phyloP scores from a whole-genome alignment of 2,797 vertebrate genomes.

The Tokudaia tokunoshimensis region DNA sequence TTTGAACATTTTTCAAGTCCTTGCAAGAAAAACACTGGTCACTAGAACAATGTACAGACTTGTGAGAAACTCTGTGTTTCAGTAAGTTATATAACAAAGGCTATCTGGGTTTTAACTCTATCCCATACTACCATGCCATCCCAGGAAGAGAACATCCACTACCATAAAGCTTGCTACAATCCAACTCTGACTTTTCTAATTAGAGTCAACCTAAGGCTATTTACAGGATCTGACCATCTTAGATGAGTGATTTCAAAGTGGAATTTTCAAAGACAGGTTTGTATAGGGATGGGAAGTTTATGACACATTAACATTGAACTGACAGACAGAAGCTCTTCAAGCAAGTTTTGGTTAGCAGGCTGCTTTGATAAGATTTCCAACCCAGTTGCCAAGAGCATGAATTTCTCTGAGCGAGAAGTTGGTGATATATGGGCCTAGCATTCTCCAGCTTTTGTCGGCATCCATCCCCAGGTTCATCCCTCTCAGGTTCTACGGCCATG shows the following conservation, averaged over 20 bases:
- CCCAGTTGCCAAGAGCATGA: background rate
- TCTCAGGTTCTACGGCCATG: background rate
- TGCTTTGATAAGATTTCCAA: constrained; percentile 40
- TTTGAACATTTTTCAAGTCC: background rate
- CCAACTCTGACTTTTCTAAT: background rate
- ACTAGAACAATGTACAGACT: background rate
- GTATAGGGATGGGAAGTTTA: background rate
- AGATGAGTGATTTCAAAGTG: background rate
- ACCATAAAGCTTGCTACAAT: background rate
- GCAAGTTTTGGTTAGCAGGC: background rate
- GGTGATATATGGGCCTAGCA: background rate
- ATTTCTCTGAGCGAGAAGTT: background rate
- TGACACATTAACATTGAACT: background rate
- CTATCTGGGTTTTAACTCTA: background rate
- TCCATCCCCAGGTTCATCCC: background rate
- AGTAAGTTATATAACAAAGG: background rate
- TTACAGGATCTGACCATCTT: background rate
- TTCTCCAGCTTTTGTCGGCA: background rate
- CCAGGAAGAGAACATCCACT: background rate
- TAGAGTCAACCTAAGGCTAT: constrained; percentile 13
- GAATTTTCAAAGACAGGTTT: background rate
- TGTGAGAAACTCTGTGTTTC: background rate
- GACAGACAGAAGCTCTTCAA: background rate
- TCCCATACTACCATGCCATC: background rate
- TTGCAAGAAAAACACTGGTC: constrained; percentile 25